Evolutionary conservation across 2,888 invertebrate genomes (phyloP).

Genomic region (Matsumyia berberina): DNA sequence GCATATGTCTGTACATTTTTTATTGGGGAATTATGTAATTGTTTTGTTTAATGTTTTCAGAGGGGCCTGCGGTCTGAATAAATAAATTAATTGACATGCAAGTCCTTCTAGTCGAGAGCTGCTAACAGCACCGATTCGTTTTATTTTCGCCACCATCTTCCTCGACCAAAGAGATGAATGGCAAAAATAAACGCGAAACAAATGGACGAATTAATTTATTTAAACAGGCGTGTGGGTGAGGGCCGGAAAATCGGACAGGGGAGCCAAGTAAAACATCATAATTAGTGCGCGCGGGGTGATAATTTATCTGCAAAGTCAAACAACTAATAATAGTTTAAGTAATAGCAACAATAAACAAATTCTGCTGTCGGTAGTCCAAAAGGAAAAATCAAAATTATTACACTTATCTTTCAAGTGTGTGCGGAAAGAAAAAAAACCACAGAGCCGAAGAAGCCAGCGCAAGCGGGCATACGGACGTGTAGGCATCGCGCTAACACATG

Average conservation of each 20-base stretch:
- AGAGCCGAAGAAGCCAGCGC: conserved; percentile 3
- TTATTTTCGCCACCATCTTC: neutral
- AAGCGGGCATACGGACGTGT: conserved; percentile 13
- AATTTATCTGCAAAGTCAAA: conserved; percentile 66
- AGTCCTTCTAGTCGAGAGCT: neutral
- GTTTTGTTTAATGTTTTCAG: conserved; percentile 14
- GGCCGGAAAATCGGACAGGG: neutral
- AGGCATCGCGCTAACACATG: conserved; percentile 58
- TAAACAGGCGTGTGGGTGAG: neutral
- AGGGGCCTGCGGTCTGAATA: neutral
- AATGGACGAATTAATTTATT: conserved; percentile 1
- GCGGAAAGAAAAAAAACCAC: conserved; percentile 41
- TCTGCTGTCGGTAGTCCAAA: conserved; percentile 45
- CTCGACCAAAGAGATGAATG: neutral
- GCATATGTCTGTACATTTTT: neutral
- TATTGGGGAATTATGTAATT: conserved; percentile 46
- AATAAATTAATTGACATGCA: neutral
- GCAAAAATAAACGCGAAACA: neutral
- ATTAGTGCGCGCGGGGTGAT: conserved; percentile 39
- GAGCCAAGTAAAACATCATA: conserved; percentile 1
- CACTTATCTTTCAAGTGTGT: conserved; percentile 70
- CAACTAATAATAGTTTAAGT: conserved; percentile 58
- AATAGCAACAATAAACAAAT: conserved; percentile 67
- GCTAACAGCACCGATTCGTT: neutral
- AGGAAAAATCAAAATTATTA: conserved; percentile 66